Evolutionary conservation across 1,140 invertebrate species (phyloP), one percentile per base, ranked within the genome.

Genomic region (Telenomus remus): DNA sequence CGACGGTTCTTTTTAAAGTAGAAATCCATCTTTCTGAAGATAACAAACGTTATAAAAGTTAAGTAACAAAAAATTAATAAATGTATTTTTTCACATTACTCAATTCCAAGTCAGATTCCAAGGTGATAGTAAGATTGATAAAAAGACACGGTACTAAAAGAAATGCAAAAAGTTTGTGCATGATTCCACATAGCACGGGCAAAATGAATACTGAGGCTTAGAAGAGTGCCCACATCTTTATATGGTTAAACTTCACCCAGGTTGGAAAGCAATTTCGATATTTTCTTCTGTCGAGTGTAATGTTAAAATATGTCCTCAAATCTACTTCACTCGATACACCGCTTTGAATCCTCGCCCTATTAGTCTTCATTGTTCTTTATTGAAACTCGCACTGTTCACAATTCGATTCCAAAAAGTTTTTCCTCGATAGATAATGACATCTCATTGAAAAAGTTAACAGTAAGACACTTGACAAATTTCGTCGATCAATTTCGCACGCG

Each of bases 1-100:
- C 33, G 1, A 86, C 56, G 39, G 77, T 70, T 44, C 80, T 82
- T 7, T 65, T 59, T 0, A 86, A 61, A 2, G 77, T 50, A 4
- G 50, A 14, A 37, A 82, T 53, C 54, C 78, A 79, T 39, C 47
- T 63, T 9, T 80, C 81, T 84, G 27, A 12, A 44, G 8, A 10
- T 47, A 37, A 48, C 27, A 49, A 1, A 48, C 8, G 11, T 19
- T 19, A 19, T 48, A 19, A 19, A 44, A 44, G 6, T 44, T 12
- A 3, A 12, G 2, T 50, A 13, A 50, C 4, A 34, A 19, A 50
- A 12, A 12, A 12, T 15, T 35, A 35, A 53, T 34, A 39, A 53
- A 13, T 14, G 15, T 33, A 34, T n/a, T 59, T 42, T 4, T 43
- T 43, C 37, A 39, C 35, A 43, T 69, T 59, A 68, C 66, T 15